phyloP scores from a whole-genome alignment of 1,140 invertebrate species.

The Prorops nasuta region DNA sequence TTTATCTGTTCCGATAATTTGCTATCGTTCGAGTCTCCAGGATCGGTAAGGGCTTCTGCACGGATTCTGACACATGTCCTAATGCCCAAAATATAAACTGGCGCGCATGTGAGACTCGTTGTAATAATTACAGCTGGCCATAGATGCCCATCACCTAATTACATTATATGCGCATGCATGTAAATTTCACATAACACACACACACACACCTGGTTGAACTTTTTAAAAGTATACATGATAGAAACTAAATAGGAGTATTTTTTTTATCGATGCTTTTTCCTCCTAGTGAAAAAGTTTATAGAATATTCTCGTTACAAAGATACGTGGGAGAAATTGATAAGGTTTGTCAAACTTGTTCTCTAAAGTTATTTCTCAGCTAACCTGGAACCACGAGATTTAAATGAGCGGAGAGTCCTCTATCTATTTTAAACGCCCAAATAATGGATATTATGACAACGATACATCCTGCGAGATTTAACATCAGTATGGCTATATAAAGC shows the following conservation, averaged over 20 bases:
- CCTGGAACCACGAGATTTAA: conserved; percentile 19
- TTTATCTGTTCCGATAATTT: conserved; percentile 1
- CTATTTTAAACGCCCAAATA: conserved; percentile 15
- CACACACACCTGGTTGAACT: too few species aligned
- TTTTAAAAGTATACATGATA: too few species aligned
- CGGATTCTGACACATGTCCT: not conserved
- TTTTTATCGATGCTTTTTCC: too few species aligned
- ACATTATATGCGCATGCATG: too few species aligned
- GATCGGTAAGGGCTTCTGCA: not conserved
- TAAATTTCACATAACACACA: too few species aligned
- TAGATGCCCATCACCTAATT: conserved; percentile 17
- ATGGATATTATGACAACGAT: conserved; percentile 1
- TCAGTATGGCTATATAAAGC: conserved; percentile 5
- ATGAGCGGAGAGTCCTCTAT: conserved; percentile 12
- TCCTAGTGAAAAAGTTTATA: too few species aligned
- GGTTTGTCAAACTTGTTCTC: too few species aligned
- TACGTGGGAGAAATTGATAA: too few species aligned
- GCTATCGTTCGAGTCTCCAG: too few species aligned
- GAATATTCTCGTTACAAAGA: too few species aligned
- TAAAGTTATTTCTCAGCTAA: too few species aligned
- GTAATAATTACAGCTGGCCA: conserved; percentile 16
- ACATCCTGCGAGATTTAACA: conserved; percentile 14
- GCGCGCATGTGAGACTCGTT: conserved; percentile 4
- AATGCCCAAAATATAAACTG: conserved; percentile 15
- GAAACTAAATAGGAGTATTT: too few species aligned